phyloP scores from a whole-genome alignment of 2,797 vertebrate genomes.

The Arrhamphus sclerolepis region DNA sequence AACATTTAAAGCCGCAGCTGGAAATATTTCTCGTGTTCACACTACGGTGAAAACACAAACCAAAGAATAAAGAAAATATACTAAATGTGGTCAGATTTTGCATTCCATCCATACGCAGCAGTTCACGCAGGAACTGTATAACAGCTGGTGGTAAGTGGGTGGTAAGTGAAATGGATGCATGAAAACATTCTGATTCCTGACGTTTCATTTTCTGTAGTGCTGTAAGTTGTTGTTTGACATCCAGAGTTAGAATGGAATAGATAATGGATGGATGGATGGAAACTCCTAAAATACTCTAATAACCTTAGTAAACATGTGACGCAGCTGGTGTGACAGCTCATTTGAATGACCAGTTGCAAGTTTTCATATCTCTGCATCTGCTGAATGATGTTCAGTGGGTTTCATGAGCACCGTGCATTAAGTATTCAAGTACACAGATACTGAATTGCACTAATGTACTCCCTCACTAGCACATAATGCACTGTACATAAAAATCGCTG shows the following conservation, averaged over 20 bases:
- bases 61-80: neutral
- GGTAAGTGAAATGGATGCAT: neutral
- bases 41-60: neutral
- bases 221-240: neutral
- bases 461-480: slow-evolving; percentile 38
- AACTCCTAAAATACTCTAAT: no score
- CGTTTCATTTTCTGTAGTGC: neutral
- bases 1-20: neutral
- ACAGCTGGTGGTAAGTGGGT: neutral
- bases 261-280: no score
- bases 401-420: slow-evolving; percentile 21
- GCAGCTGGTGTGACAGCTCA: no score
- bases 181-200: neutral
- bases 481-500: slow-evolving; percentile 47
- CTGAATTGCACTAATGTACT: slow-evolving; percentile 25
- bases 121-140: neutral
- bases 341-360: no score
- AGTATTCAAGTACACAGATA: slow-evolving; percentile 17
- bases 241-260: no score
- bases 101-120: neutral
- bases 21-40: neutral
- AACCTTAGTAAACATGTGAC: no score
- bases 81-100: neutral
- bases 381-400: slow-evolving; percentile 8
- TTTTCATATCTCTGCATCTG: slow-evolving; percentile 1